phyloP scores from a whole-genome alignment of 2,888 invertebrate genomes.

The Drosophila emarginata region DNA sequence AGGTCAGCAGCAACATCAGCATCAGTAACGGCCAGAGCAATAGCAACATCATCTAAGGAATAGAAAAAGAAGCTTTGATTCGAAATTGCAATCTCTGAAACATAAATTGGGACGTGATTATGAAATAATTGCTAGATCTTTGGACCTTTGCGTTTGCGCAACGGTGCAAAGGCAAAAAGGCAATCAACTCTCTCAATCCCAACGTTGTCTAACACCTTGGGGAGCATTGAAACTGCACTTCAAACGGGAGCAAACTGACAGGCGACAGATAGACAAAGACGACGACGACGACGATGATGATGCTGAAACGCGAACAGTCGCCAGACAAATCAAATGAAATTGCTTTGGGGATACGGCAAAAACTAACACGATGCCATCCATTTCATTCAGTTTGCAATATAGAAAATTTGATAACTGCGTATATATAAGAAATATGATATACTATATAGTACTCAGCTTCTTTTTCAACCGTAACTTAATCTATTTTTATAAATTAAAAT shows the following conservation, averaged over 20 bases:
- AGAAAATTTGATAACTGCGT: background rate
- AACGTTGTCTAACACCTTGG: slow-evolving; percentile 38
- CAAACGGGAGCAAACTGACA: slow-evolving; percentile 66
- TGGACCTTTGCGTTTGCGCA: slow-evolving; percentile 64
- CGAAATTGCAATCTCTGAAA: slow-evolving; percentile 57
- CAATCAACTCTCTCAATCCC: slow-evolving; percentile 31
- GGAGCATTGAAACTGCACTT: slow-evolving; percentile 34
- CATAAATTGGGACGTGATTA: slow-evolving; percentile 79
- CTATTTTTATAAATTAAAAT: too few relatives aligned
- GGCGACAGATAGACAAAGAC: slow-evolving; percentile 50
- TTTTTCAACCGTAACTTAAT: too few relatives aligned
- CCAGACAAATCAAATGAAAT: slow-evolving; percentile 43
- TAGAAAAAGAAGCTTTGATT: slow-evolving; percentile 75
- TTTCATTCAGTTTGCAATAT: background rate
- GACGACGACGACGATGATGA: slow-evolving; percentile 29
- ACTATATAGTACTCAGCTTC: too few relatives aligned
- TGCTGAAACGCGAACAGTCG: slow-evolving; percentile 23
- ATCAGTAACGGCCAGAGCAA: background rate
- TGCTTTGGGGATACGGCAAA: slow-evolving; percentile 24
- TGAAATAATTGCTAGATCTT: slow-evolving; percentile 75
- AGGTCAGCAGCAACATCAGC: slow-evolving; percentile 50
- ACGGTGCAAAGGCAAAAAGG: slow-evolving; percentile 37
- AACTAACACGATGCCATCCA: background rate
- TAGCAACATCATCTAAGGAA: slow-evolving; percentile 51
- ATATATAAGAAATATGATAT: too few relatives aligned